phyloP scores from a whole-genome alignment of 2,888 invertebrate species.

The Synergus laeviventris region DNA sequence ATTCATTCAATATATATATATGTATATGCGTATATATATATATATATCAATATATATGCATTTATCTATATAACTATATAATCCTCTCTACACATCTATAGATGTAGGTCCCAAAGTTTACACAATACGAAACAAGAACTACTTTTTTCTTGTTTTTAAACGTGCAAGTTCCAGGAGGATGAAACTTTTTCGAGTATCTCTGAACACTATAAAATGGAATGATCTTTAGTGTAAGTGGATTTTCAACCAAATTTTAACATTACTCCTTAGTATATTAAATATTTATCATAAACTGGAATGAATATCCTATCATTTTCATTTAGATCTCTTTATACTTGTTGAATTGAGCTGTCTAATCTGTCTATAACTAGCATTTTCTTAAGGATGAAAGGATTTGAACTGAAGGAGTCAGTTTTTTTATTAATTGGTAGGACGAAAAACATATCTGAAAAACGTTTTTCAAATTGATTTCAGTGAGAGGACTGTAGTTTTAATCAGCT shows the following conservation, averaged over 20 bases:
- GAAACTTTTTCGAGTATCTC: background rate
- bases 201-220: background rate
- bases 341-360: background rate
- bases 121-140: too few species aligned
- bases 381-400: background rate
- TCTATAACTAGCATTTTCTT: background rate
- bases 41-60: slow-evolving; percentile 54
- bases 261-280: background rate
- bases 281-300: background rate
- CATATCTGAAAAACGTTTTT: too few species aligned
- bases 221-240: background rate
- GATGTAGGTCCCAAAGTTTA: too few species aligned
- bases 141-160: too few species aligned
- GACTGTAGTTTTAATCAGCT: too few species aligned
- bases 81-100: slow-evolving; percentile 35
- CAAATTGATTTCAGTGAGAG: too few species aligned
- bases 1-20: slow-evolving; percentile 62
- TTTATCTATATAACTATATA: background rate
- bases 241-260: background rate
- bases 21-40: too few species aligned
- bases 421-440: background rate
- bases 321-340: background rate
- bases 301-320: background rate
- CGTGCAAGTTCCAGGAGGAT: background rate
- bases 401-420: background rate